A percentile compares a stretch with the other conserved stretches of the same genome.
Evolutionary conservation across 1,140 invertebrate genomes (phyloP).

Genomic region (Lasaia peninsularis): DNA sequence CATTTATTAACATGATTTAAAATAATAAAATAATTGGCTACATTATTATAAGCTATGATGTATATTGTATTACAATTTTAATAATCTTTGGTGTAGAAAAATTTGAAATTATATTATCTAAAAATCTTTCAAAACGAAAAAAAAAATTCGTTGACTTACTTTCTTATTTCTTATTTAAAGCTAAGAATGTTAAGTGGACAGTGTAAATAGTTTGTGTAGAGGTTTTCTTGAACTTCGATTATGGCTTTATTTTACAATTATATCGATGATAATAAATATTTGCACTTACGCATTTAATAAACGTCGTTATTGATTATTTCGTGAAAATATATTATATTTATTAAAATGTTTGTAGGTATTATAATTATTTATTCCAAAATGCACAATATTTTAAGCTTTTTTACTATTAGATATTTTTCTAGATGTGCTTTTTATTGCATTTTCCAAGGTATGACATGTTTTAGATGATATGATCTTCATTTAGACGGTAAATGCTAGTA

Average conservation of each 20-base stretch:
- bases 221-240: constrained; percentile 45
- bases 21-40: too few species aligned
- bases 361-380: constrained; percentile 7
- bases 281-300: not conserved
- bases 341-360: not conserved
- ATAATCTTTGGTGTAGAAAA: not conserved
- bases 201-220: constrained; percentile 46
- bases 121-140: constrained; percentile 17
- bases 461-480: constrained; percentile 37
- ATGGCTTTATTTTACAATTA: constrained; percentile 20
- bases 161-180: constrained; percentile 33
- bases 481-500: constrained; percentile 68
- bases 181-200: constrained; percentile 73
- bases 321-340: constrained; percentile 19
- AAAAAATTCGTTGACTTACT: constrained; percentile 31
- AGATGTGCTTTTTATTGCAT: constrained; percentile 31
- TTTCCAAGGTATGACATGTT: constrained; percentile 29
- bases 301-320: not conserved
- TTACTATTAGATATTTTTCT: constrained; percentile 14
- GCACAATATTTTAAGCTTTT: constrained; percentile 25
- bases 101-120: not conserved
- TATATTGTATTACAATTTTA: too few species aligned
- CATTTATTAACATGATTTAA: too few species aligned
- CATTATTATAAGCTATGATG: too few species aligned
- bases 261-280: constrained; percentile 15